phyloP scores from a whole-genome alignment of 1,140 invertebrate genomes.

The Heliothis subflexa region DNA sequence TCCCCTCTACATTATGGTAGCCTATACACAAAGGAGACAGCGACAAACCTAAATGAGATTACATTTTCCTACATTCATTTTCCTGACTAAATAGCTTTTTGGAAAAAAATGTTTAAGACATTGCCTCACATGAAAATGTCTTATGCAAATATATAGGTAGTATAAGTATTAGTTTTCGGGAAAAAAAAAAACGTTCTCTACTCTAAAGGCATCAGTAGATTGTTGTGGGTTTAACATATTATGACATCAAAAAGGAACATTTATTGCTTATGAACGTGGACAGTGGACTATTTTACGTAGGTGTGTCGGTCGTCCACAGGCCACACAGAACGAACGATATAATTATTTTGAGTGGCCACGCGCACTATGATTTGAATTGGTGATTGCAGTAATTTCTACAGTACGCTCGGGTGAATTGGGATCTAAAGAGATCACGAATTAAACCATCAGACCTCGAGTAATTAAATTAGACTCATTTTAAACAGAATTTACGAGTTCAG shows the following conservation, averaged over 20 bases:
- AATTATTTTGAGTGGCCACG: slow-evolving; percentile 1
- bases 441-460: slow-evolving; percentile 45
- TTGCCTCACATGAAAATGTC: neutral
- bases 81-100: slow-evolving; percentile 1
- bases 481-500: slow-evolving; percentile 55
- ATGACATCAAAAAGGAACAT: neutral
- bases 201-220: neutral
- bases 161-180: too few species aligned
- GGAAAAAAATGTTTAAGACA: slow-evolving; percentile 2
- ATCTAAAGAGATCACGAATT: slow-evolving; percentile 41
- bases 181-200: neutral
- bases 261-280: too few species aligned
- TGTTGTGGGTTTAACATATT: neutral
- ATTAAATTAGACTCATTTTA: slow-evolving; percentile 58
- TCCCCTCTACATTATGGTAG: neutral
- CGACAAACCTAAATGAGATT: slow-evolving; percentile 20
- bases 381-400: slow-evolving; percentile 16
- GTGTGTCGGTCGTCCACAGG: neutral
- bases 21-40: neutral
- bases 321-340: neutral
- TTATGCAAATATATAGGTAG: neutral
- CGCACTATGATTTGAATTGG: slow-evolving; percentile 2
- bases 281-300: neutral
- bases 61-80: slow-evolving; percentile 12
- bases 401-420: slow-evolving; percentile 10